A percentile compares a stretch with the other conserved stretches of the same genome.
phyloP scores from a whole-genome alignment of 1,140 invertebrate species.

The Drosophila ambigua region DNA sequence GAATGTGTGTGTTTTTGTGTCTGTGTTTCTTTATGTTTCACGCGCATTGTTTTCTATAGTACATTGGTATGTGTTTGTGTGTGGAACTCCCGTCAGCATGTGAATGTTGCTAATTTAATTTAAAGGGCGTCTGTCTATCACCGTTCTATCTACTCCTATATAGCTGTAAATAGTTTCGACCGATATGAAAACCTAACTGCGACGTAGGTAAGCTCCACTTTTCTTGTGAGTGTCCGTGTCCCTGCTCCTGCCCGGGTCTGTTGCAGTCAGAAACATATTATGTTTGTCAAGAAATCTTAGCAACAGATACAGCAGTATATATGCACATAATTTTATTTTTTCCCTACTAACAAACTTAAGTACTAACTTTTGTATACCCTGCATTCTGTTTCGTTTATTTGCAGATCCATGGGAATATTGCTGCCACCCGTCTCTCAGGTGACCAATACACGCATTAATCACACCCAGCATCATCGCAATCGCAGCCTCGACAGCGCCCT shows the following conservation, averaged over 20 bases:
- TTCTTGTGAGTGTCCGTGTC: neutral
- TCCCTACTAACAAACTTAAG: neutral
- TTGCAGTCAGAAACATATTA: slow-evolving; percentile 6
- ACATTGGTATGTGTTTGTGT: slow-evolving; percentile 3
- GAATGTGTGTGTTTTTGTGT: slow-evolving; percentile 7
- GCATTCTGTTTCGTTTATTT: slow-evolving; percentile 41
- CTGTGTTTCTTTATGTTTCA: slow-evolving; percentile 33
- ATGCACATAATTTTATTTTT: slow-evolving; percentile 65
- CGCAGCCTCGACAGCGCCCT: slow-evolving; percentile 94
- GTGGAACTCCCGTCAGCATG: slow-evolving; percentile 12
- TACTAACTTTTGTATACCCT: slow-evolving; percentile 1
- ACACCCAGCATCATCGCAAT: slow-evolving; percentile 92
- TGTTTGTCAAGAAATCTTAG: slow-evolving; percentile 8
- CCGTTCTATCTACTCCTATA: slow-evolving; percentile 7
- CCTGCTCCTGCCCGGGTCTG: slow-evolving; percentile 8
- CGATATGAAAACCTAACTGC: slow-evolving; percentile 48
- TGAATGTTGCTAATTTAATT: slow-evolving; percentile 64
- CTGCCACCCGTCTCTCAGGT: slow-evolving; percentile 89
- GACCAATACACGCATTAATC: slow-evolving; percentile 84
- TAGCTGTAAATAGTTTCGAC: neutral
- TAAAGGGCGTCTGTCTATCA: slow-evolving; percentile 29
- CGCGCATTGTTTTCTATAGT: slow-evolving; percentile 48
- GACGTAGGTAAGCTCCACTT: slow-evolving; percentile 15
- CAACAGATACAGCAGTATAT: slow-evolving; percentile 10
- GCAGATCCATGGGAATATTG: slow-evolving; percentile 91